Evolutionary conservation across 2,797 vertebrate species (phyloP), one percentile per base, ranked within the genome.

Genomic region (Nasua narica): DNA sequence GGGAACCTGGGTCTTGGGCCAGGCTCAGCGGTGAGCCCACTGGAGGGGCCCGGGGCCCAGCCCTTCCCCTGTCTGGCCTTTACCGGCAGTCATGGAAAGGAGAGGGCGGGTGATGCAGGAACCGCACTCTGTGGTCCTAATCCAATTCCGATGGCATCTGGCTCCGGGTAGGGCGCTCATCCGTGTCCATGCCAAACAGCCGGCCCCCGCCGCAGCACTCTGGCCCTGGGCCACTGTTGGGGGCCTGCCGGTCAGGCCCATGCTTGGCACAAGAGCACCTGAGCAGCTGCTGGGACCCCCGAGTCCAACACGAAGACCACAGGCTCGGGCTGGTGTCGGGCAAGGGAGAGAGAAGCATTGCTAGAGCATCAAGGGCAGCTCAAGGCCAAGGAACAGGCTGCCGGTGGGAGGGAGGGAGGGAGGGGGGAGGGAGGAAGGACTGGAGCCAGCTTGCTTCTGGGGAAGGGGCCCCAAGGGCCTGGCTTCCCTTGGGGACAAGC

Each of bases 351-450:
- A 78, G 94, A 97, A 96, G 97, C 95, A 97, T 98, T 99, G 98
- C 98, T 98, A 98, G 99, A 99, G 99, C 98, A 98, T 99, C 99
- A 99, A 99, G 99, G 99, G 98, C 98, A 98, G 98, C 98, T 98
- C 98, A 99, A 99, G 99, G 99, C 98, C 98, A 99, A 98, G 98
- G 77, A 60, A 85, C 79, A 93, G 92, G 74, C 98, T 67, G 88
- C 76, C 6, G 2, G 74, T 40, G 40, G 76, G 77, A 48, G 35
- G 35, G 29, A 74, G 21, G 58, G 12, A 60, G 58, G 58, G 58
- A 3, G 13, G 29, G 6, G 32, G 19, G 32, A 12, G 65, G 74
- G 62, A 11, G 27, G 62, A 19, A 32, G 37, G 10, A 18, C 92
- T 37, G 27, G 37, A 65, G 46, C 3, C 23, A 96, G 76, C 15